Conservation (phyloP, 2,888 invertebrate species). For the Acleris holmiana region DNA sequence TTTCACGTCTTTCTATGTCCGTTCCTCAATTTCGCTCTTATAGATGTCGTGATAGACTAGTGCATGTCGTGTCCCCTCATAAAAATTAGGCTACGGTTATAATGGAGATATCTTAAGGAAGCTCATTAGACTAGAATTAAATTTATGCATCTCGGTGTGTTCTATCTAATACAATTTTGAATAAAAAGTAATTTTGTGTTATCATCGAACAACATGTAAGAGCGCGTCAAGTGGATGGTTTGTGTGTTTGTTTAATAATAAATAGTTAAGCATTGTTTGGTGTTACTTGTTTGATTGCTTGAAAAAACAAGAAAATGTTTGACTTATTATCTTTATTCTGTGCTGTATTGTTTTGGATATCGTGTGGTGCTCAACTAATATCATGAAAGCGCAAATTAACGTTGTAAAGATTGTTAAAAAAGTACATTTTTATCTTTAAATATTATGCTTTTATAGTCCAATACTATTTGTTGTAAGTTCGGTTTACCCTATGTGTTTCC, state of each 20-base stretch:
- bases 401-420: constrained; percentile 35
- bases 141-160: constrained; percentile 66
- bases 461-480: neutral
- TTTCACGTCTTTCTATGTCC: constrained; percentile 80
- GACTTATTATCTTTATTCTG: constrained; percentile 40
- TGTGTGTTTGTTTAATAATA: constrained; percentile 37
- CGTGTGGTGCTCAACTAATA: constrained; percentile 66
- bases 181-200: constrained; percentile 48
- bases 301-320: constrained; percentile 2
- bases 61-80: constrained; percentile 77
- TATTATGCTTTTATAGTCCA: constrained; percentile 45
- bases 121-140: constrained; percentile 66
- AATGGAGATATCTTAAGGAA: constrained; percentile 65
- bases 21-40: constrained; percentile 82
- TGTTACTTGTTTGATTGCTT: constrained; percentile 13
- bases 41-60: constrained; percentile 83
- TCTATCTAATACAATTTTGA: constrained; percentile 58
- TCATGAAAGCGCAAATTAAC: constrained; percentile 46
- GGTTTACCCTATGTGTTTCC: constrained; percentile 13
- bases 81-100: constrained; percentile 52
- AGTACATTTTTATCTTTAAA: constrained; percentile 40
- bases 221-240: constrained; percentile 32
- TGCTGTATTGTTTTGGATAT: constrained; percentile 43
- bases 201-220: constrained; percentile 48
- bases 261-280: constrained; percentile 27